phyloP scores from a whole-genome alignment of 2,888 invertebrate genomes.

The Drosophila macrospina region DNA sequence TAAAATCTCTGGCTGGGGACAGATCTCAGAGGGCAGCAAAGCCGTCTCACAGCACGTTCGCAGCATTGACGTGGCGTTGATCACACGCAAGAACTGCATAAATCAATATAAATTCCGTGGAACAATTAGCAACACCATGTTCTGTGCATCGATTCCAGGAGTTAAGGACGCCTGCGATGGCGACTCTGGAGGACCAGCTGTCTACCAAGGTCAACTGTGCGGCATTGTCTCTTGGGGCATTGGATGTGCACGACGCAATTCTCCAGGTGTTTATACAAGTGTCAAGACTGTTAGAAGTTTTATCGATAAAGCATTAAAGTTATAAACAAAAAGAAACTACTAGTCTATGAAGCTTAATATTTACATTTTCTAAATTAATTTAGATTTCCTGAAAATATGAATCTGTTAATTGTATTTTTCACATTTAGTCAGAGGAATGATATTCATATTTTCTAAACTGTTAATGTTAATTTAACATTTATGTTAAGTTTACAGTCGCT shows the following conservation, averaged over 20 bases:
- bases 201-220: conserved; percentile 82
- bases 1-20: conserved; percentile 82
- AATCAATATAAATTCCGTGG: conserved; percentile 54
- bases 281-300: conserved; percentile 85
- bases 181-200: conserved; percentile 84
- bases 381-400: not conserved
- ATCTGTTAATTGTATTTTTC: no score
- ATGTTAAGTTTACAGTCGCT: no score
- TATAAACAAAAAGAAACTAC: conserved; percentile 35
- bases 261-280: conserved; percentile 92
- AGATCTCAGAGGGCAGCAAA: conserved; percentile 53
- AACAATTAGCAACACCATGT: conserved; percentile 73
- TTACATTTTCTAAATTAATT: not conserved
- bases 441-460: no score
- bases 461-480: not conserved
- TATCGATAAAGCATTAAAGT: conserved; percentile 68
- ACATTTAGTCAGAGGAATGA: no score
- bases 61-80: conserved; percentile 67
- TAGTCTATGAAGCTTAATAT: conserved; percentile 8
- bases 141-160: conserved; percentile 78
- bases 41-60: conserved; percentile 70
- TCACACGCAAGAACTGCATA: conserved; percentile 65
- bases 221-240: conserved; percentile 89
- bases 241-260: conserved; percentile 86
- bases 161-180: conserved; percentile 80